Base-by-base conservation (phyloP, 1,140 invertebrate genomes). In the Neodiprion pinetum region DNA sequence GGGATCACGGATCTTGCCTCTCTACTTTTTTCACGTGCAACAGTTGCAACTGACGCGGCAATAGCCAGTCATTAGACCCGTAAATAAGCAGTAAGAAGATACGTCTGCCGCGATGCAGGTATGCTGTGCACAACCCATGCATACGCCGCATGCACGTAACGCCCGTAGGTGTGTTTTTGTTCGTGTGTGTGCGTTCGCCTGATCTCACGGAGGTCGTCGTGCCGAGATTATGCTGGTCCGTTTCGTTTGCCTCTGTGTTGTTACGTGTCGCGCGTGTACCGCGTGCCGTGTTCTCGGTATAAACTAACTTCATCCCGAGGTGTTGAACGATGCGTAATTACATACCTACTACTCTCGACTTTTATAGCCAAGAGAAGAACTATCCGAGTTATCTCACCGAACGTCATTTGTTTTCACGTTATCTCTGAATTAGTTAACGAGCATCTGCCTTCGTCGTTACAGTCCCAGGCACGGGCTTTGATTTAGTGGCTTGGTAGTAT, bases 261-360 rank as follows among this genome's bases (percentile, higher is more conserved):
- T 40, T 61, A 61, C 53, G n/a, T 61, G n/a, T 61, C 53, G 53
- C 53, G n/a, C 28, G 28, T n/a, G 53, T 61, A 12, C 11, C 53
- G 11, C 53, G 53, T n/a, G 11, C 11, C 53, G 53, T 61, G 53
- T 61, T 61, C 11, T 61, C 11, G 9, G 53, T 61, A 17, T 61
- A 17, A 61, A 61, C 53, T 17, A 61, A 61, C 53, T 61, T 61
- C 53, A 61, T 61, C 53, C n/a, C 11, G 9, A 12, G 8, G 8
- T 61, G 53, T 61, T 61, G 53, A 61, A 61, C n/a, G 53, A 61
- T 61, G 53, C 53, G 53, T 61, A 61, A 17, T 61, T 14, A 61
- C 53, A 61, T 61, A 61, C 53, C 11, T 40, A 40, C 28, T 40
- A 40, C 28, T 61, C 53, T 11, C n/a, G n/a, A 7, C 53, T 61